A percentile compares a stretch with the other conserved stretches of the same genome.
Evolutionary conservation across 2,113 vertebrate species (phyloP).

Genomic region (Scophthalmus maximus): DNA sequence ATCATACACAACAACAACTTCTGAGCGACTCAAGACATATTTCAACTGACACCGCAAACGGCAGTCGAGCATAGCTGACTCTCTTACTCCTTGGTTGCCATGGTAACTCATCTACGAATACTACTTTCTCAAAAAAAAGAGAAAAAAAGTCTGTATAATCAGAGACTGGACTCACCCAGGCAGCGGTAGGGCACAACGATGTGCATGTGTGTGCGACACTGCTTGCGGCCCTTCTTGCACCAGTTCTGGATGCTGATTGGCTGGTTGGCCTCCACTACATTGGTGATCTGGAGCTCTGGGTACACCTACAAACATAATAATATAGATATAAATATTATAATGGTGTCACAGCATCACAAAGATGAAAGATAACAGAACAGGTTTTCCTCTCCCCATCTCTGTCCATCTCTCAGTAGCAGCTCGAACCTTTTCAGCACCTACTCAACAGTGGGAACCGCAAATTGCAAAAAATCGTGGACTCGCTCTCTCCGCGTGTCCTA

Average conservation of each 20-base stretch:
- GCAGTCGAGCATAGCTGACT: neutral
- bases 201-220: slow-evolving; percentile 91
- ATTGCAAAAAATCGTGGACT: no score
- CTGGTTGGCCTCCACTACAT: slow-evolving; percentile 98
- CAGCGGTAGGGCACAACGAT: slow-evolving; percentile 98
- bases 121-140: neutral
- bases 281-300: slow-evolving; percentile 97
- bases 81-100: slow-evolving; percentile 8
- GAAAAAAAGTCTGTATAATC: neutral
- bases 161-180: slow-evolving; percentile 83
- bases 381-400: neutral
- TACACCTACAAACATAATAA: slow-evolving; percentile 92
- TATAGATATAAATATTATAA: neutral
- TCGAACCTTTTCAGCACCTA: neutral
- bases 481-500: neutral
- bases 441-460: no score
- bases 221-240: slow-evolving; percentile 95
- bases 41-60: neutral
- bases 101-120: neutral
- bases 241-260: slow-evolving; percentile 97
- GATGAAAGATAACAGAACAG: no score
- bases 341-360: neutral
- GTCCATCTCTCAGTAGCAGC: neutral
- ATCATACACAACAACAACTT: neutral
- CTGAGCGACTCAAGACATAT: slow-evolving; percentile 1